Evolutionary conservation across 23 tunicate species (phyloP).

Genomic region (Styela clava): DNA sequence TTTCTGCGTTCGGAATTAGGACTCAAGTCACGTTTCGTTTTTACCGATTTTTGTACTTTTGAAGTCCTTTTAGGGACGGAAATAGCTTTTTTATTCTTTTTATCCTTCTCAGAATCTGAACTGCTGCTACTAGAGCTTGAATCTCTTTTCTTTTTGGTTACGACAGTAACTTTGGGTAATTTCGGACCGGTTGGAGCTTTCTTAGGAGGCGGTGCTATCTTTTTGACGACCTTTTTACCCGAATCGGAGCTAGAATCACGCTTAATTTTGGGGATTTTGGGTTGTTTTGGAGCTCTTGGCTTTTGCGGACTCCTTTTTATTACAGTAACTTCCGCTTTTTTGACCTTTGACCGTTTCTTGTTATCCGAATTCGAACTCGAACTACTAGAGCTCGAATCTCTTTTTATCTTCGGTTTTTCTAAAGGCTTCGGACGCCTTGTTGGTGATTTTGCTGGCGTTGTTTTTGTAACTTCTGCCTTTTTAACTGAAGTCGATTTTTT

Average conservation of each 20-base stretch:
- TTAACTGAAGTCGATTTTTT: not conserved
- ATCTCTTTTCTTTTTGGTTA: not conserved
- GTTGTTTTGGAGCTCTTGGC: not conserved
- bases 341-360: not conserved
- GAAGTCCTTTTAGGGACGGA: not conserved
- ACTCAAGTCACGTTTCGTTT: not conserved
- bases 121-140: not conserved
- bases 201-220: too few relatives aligned
- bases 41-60: not conserved
- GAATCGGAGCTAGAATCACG: not conserved
- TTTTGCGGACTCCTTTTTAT: not conserved
- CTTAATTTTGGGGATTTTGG: not conserved
- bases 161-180: not conserved
- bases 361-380: slow-evolving; percentile 13
- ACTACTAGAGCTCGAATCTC: not conserved
- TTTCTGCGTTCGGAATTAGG: not conserved
- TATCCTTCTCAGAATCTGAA: not conserved
- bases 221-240: not conserved
- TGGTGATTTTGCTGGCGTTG: not conserved
- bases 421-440: not conserved
- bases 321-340: not conserved
- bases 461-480: not conserved
- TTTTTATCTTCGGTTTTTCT: not conserved
- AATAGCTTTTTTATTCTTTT: not conserved
- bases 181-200: not conserved